Evolutionary conservation across 2,888 invertebrate genomes (phyloP).

Genomic region (Diadegma fenestrale): DNA sequence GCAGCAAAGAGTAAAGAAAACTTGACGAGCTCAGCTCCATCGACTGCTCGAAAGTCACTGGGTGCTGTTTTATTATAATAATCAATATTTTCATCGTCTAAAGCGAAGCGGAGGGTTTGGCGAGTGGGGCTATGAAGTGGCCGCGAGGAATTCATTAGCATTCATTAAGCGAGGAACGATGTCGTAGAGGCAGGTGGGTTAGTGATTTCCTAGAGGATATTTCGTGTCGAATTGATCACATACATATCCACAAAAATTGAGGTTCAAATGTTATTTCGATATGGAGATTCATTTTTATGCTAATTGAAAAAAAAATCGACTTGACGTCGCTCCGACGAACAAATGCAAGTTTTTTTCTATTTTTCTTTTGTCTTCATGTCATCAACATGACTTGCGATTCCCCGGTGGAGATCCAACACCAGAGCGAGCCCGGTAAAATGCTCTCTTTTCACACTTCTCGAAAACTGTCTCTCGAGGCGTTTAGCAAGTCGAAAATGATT

Average conservation of each 20-base stretch:
- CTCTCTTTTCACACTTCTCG: no score
- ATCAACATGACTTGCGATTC: no score
- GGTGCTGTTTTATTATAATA: slow-evolving; percentile 65
- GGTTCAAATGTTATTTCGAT: background rate
- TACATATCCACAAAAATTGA: background rate
- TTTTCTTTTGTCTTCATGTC: no score
- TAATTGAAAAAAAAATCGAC: background rate
- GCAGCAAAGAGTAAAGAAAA: background rate
- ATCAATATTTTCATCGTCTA: slow-evolving; percentile 65
- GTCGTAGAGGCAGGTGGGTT: slow-evolving; percentile 38
- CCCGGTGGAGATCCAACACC: no score
- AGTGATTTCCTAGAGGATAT: slow-evolving; percentile 15
- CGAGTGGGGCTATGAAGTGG: slow-evolving; percentile 42
- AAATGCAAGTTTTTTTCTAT: no score
- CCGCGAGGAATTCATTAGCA: slow-evolving; percentile 63
- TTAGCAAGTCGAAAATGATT: no score
- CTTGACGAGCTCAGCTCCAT: slow-evolving; percentile 1
- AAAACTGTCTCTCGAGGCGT: no score
- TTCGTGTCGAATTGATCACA: background rate
- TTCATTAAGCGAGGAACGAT: slow-evolving; percentile 46
- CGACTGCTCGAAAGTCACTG: slow-evolving; percentile 17
- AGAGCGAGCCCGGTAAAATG: no score
- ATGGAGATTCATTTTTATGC: background rate
- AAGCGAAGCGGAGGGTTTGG: background rate
- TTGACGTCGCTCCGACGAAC: no score